Percentiles rank a stretch among this genome's conserved stretches.
Evolutionary conservation across 2,113 vertebrate genomes (phyloP).

Genomic region (Chamaetylas fuelleborni): DNA sequence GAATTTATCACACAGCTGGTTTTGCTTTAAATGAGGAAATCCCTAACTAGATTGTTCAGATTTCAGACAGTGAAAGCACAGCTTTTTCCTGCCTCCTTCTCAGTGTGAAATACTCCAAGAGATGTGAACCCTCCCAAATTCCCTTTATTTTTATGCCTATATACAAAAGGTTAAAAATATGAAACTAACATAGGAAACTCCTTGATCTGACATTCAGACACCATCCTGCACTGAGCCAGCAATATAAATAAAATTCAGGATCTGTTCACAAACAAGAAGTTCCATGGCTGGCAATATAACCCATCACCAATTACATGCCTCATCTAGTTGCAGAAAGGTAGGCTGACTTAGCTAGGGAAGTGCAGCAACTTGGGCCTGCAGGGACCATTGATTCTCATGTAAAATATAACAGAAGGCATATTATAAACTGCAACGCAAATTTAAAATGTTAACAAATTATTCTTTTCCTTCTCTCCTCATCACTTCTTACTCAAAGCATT

Average conservation of each 20-base stretch:
- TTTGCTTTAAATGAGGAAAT: not conserved
- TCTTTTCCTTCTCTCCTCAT: not conserved
- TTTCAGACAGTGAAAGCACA: not conserved
- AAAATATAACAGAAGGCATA: not conserved
- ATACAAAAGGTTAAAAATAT: not conserved
- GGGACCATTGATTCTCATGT: not conserved
- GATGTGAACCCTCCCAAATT: not conserved
- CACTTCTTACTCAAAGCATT: not conserved
- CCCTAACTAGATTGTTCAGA: not conserved
- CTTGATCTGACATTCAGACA: not conserved
- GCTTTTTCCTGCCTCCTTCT: not conserved
- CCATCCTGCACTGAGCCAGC: not conserved
- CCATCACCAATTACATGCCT: slow-evolving; percentile 26
- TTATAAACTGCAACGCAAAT: not conserved
- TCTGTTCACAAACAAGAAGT: not conserved
- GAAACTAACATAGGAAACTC: not conserved
- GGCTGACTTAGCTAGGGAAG: not conserved
- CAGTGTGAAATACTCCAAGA: not conserved
- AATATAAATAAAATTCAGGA: not conserved
- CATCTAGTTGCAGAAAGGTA: slow-evolving; percentile 34
- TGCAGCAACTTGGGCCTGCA: not conserved
- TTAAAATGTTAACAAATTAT: not conserved
- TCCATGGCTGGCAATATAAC: not conserved
- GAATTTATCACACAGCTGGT: not conserved
- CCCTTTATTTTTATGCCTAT: not conserved